Percentiles rank a stretch among this genome's conserved stretches.
Evolutionary conservation across 2,113 vertebrate genomes (phyloP).

Genomic region (Vulpes ferrilata): DNA sequence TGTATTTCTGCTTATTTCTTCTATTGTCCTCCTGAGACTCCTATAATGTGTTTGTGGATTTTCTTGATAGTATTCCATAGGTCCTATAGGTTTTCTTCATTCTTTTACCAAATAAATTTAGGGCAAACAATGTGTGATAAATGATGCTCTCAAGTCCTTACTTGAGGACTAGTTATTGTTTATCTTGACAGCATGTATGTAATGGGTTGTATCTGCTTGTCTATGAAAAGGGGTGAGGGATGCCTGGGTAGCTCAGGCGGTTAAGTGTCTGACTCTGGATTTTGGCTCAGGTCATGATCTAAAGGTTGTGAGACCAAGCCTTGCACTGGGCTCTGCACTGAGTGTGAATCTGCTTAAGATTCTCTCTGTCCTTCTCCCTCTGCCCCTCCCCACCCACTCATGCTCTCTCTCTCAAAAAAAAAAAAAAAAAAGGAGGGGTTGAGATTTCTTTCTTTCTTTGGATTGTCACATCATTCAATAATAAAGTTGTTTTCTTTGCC

Average conservation of each 20-base stretch:
- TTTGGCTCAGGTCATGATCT: too few relatives aligned
- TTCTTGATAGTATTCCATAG: background rate
- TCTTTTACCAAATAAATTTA: background rate
- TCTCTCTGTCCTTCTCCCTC: too few relatives aligned
- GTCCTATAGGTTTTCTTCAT: background rate
- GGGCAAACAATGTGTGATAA: background rate
- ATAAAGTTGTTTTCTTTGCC: background rate
- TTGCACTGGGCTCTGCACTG: too few relatives aligned
- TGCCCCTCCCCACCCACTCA: too few relatives aligned
- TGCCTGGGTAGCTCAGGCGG: too few relatives aligned
- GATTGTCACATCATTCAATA: background rate
- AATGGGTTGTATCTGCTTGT: background rate
- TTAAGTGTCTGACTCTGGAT: too few relatives aligned
- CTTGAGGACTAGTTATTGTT: background rate
- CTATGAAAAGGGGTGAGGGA: background rate
- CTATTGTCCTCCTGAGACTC: background rate
- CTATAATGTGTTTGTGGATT: background rate
- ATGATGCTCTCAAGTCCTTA: background rate
- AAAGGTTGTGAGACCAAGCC: too few relatives aligned
- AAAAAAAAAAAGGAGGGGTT: too few relatives aligned
- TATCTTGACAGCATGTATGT: background rate
- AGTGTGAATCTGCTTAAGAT: too few relatives aligned
- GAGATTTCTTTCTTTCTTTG: background rate
- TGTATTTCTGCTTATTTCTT: background rate
- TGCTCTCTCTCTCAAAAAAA: too few relatives aligned